phyloP scores from a whole-genome alignment of 2,888 invertebrate species.

The Drosophila dives region DNA sequence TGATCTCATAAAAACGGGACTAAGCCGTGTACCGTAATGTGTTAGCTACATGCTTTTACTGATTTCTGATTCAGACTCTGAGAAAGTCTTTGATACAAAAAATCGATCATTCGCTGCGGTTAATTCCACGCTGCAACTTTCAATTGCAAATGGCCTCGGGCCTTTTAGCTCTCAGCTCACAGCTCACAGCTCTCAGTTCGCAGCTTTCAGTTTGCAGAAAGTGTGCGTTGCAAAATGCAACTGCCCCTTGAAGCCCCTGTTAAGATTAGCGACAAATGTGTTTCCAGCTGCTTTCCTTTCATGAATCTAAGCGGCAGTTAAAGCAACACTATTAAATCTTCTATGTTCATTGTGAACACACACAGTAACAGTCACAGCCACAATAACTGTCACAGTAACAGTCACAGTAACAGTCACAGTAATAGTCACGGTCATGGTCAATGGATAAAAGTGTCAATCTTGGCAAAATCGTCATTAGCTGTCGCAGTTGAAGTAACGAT shows the following conservation, averaged over 20 bases:
- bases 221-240: conserved; percentile 44
- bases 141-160: conserved; percentile 60
- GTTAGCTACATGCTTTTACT: conserved; percentile 21
- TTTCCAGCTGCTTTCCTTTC: conserved; percentile 52
- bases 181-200: conserved; percentile 30
- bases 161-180: conserved; percentile 34
- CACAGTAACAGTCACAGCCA: not conserved
- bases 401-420: conserved; percentile 7
- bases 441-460: conserved; percentile 82
- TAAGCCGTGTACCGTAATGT: conserved; percentile 29
- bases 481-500: conserved; percentile 14
- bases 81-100: conserved; percentile 67
- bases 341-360: not conserved
- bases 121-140: conserved; percentile 58
- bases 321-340: conserved; percentile 19
- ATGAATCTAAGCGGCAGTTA: conserved; percentile 32
- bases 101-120: conserved; percentile 58
- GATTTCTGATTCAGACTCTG: conserved; percentile 30
- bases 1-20: conserved; percentile 78
- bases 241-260: conserved; percentile 34
- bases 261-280: conserved; percentile 68
- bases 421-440: conserved; percentile 82
- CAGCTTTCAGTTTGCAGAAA: conserved; percentile 37
- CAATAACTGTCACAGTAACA: conserved; percentile 4
- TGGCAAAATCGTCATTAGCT: conserved; percentile 49